These are phyloP conservation scores for Macrotis lagotis DNA, from an alignment of 2,113 vertebrate species.

Conservation along the genomic window DNA sequence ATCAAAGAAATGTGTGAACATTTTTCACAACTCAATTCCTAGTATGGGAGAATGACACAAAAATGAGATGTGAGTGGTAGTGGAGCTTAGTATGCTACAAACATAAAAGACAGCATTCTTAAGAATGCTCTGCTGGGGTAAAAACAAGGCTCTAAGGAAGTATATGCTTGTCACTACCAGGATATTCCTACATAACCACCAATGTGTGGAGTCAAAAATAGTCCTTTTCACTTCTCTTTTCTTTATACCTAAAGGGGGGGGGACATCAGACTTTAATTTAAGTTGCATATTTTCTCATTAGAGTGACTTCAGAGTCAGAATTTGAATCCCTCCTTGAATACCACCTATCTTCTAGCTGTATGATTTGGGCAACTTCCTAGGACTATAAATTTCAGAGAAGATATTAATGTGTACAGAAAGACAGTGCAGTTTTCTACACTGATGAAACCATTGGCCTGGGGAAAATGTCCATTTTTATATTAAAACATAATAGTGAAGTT, in stretches of 20 bases:
- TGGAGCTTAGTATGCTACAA: constrained; percentile 70
- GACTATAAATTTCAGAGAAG: background rate
- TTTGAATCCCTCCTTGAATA: background rate
- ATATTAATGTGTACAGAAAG: background rate
- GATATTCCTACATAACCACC: constrained; percentile 81
- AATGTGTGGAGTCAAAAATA: constrained; percentile 74
- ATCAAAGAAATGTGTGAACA: background rate
- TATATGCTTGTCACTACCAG: constrained; percentile 83
- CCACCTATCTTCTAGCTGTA: background rate
- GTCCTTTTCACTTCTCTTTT: constrained; percentile 78
- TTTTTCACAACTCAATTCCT: background rate
- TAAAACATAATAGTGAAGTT: background rate
- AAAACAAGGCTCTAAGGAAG: constrained; percentile 73
- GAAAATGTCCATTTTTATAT: background rate
- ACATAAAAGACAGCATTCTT: constrained; percentile 82
- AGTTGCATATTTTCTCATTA: background rate
- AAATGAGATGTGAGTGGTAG: constrained; percentile 65
- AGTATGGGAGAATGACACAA: constrained; percentile 18
- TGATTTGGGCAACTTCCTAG: background rate
- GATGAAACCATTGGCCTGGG: background rate
- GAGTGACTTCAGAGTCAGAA: background rate
- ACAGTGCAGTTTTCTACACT: background rate
- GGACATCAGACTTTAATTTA: background rate
- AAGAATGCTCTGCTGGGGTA: constrained; percentile 68
- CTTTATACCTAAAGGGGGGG: constrained; percentile 51